phyloP scores from a whole-genome alignment of 2,113 vertebrate species.

The Hypocryptadius cinnamomeus region DNA sequence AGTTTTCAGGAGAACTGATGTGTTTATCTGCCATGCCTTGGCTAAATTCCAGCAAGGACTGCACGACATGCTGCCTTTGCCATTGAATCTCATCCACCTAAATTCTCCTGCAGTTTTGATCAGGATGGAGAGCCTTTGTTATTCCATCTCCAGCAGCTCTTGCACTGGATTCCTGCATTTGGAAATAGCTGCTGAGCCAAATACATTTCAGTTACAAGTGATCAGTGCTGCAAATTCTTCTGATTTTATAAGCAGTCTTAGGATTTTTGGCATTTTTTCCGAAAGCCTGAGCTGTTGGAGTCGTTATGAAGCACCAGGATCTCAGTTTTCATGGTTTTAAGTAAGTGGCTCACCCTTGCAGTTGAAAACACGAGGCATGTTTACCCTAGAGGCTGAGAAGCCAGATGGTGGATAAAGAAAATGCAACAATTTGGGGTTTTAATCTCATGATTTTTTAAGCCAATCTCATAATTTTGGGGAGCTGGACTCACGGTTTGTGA shows the following conservation, averaged over 20 bases:
- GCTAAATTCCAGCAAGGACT: constrained; percentile 16
- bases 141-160: not conserved
- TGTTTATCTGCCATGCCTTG: constrained; percentile 15
- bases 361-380: constrained; percentile 18
- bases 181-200: not conserved
- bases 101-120: not conserved
- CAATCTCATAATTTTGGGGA: constrained; percentile 55
- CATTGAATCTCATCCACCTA: not conserved
- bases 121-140: not conserved
- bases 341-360: constrained; percentile 38
- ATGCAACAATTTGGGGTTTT: constrained; percentile 54
- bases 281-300: not conserved
- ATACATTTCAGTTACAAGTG: not conserved
- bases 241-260: not conserved
- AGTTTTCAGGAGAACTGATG: not conserved
- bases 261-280: not conserved
- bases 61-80: not conserved
- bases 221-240: not conserved
- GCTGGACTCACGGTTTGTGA: constrained; percentile 2
- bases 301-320: not conserved
- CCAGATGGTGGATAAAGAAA: constrained; percentile 61
- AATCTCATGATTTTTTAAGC: constrained; percentile 53
- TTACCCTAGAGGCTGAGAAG: constrained; percentile 50
- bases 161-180: not conserved
- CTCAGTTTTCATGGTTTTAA: constrained; percentile 34